Percentiles rank a stretch among this genome's conserved stretches.
Evolutionary conservation across 2,113 vertebrate species (phyloP).

Genomic region (Nesogale talazaci): DNA sequence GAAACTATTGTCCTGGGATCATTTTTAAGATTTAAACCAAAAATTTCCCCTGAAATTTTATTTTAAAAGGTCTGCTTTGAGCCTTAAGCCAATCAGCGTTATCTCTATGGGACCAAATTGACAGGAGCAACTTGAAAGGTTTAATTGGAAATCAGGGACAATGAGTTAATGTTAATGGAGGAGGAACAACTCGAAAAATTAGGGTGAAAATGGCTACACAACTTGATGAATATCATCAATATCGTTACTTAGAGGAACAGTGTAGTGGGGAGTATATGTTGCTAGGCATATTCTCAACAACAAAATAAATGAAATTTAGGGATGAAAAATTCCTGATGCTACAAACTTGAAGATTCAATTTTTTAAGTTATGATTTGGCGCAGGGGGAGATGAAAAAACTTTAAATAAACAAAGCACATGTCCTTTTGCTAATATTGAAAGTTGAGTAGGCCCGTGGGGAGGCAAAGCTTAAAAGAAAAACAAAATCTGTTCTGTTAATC

Average conservation of each 20-base stretch:
- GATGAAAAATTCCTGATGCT: not conserved
- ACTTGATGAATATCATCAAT: not conserved
- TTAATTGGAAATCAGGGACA: not conserved
- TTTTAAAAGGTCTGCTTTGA: not conserved
- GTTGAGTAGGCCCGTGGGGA: not conserved
- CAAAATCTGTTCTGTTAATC: not conserved
- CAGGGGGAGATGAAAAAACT: not conserved
- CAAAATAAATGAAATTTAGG: not conserved
- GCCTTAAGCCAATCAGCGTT: not conserved
- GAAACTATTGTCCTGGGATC: not conserved
- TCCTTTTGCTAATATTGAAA: not conserved
- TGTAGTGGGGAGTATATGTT: not conserved
- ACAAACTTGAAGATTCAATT: slow-evolving; percentile 1
- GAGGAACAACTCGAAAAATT: not conserved
- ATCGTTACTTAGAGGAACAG: too few relatives aligned
- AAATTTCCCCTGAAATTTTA: not conserved
- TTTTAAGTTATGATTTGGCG: not conserved
- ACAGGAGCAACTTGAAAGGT: not conserved
- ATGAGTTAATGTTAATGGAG: not conserved
- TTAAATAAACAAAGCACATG: slow-evolving; percentile 34
- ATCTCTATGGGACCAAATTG: not conserved
- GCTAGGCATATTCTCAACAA: not conserved
- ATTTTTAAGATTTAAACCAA: not conserved
- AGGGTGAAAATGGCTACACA: not conserved
- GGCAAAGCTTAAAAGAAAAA: not conserved